phyloP scores from a whole-genome alignment of 2,113 vertebrate genomes.

The Eidolon helvum region DNA sequence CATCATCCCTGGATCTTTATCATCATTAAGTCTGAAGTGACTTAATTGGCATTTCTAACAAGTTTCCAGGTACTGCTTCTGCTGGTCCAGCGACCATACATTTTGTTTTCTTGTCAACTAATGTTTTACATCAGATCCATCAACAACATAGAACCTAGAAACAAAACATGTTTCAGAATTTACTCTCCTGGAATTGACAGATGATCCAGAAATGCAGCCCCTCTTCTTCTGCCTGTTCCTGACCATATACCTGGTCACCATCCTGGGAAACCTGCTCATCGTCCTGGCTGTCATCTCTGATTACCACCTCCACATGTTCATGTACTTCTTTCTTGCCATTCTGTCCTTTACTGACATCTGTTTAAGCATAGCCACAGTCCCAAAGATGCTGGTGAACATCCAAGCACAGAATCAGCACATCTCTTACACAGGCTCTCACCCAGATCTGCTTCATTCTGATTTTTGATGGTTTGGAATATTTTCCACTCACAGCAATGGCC shows the following conservation, averaged over 20 bases:
- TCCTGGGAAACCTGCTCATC: not conserved
- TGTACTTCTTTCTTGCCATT: not conserved
- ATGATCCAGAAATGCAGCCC: not conserved
- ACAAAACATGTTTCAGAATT: not conserved
- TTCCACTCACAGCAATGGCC: not conserved
- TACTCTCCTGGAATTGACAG: not conserved
- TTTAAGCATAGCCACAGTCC: not conserved
- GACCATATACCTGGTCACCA: not conserved
- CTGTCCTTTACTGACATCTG: not conserved
- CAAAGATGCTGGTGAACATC: not conserved
- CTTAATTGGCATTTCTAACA: not conserved
- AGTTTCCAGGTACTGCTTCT: not conserved
- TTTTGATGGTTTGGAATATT: not conserved
- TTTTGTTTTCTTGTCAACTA: not conserved
- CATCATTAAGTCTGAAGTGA: not conserved
- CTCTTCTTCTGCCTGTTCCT: not conserved
- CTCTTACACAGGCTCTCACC: not conserved
- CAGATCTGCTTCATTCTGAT: not conserved
- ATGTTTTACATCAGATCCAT: not conserved
- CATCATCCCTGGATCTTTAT: not conserved
- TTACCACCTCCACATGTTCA: not conserved
- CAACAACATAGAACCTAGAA: not conserved
- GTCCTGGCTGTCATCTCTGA: not conserved
- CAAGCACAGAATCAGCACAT: not conserved
- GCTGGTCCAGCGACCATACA: too few relatives aligned